These are phyloP conservation scores for Leptinotarsa undecemlineata DNA, from an alignment of 1,140 invertebrate genomes.

Conservation along the genomic window DNA sequence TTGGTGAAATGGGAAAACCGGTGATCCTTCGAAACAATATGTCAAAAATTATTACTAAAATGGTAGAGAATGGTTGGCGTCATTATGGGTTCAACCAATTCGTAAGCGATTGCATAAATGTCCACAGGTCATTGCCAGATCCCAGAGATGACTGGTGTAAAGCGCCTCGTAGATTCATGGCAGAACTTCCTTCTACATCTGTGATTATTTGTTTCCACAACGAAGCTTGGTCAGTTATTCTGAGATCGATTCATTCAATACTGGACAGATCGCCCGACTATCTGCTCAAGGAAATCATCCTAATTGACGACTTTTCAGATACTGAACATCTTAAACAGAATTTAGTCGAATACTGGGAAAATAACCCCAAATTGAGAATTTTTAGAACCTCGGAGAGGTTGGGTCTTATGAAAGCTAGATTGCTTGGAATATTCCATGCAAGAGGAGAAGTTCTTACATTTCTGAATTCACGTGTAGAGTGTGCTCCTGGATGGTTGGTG, in stretches of 20 bases:
- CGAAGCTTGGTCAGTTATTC: constrained; percentile 90
- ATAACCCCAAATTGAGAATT: constrained; percentile 88
- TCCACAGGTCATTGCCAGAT: constrained; percentile 2
- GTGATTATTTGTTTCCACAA: constrained; percentile 98
- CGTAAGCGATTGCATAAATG: constrained; percentile 1
- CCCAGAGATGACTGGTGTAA: constrained; percentile 69
- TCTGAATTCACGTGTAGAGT: constrained; percentile 97
- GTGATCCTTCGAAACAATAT: background rate
- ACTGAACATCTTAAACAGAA: constrained; percentile 92
- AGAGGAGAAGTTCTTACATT: constrained; percentile 91
- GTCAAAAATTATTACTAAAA: background rate
- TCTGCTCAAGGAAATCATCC: constrained; percentile 89
- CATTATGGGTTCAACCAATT: background rate
- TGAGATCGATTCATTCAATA: constrained; percentile 91
- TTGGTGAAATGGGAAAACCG: constrained; percentile 10
- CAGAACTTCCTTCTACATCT: constrained; percentile 84
- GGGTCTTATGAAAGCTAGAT: constrained; percentile 89
- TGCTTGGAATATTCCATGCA: constrained; percentile 84
- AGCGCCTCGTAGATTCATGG: constrained; percentile 72
- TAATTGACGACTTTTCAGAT: constrained; percentile 96
- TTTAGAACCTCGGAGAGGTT: constrained; percentile 82
- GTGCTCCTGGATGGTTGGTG: constrained; percentile 93
- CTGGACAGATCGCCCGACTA: constrained; percentile 85
- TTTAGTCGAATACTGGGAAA: constrained; percentile 89
- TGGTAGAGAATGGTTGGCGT: background rate